Evolutionary conservation across 1,140 invertebrate genomes (phyloP).

Genomic region (Drosophila suzukii): DNA sequence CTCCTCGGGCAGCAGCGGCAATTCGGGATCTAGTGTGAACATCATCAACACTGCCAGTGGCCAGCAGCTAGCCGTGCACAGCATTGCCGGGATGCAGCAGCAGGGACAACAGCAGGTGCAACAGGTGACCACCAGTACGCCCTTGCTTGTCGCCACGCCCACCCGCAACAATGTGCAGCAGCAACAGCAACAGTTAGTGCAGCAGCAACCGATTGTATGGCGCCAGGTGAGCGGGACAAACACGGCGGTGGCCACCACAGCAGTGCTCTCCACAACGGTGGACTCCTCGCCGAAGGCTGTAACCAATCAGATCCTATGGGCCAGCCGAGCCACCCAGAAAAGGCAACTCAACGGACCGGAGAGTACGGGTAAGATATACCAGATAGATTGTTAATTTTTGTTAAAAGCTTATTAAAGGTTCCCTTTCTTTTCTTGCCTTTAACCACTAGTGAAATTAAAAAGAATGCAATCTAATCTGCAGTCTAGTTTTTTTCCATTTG

Average conservation of each 20-base stretch:
- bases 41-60: slow-evolving; percentile 79
- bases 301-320: slow-evolving; percentile 77
- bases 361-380: slow-evolving; percentile 67
- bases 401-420: no score
- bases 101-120: slow-evolving; percentile 48
- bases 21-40: slow-evolving; percentile 62
- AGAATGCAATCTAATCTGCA: no score
- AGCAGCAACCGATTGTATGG: slow-evolving; percentile 74
- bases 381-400: neutral
- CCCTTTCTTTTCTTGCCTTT: no score
- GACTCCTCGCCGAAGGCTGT: slow-evolving; percentile 62
- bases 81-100: slow-evolving; percentile 69
- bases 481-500: no score
- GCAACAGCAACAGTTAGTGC: slow-evolving; percentile 63
- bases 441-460: no score
- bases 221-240: slow-evolving; percentile 76
- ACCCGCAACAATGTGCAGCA: slow-evolving; percentile 66
- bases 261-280: slow-evolving; percentile 60
- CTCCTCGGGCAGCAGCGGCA: slow-evolving; percentile 21
- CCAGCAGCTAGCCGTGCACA: slow-evolving; percentile 79
- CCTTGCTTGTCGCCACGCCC: slow-evolving; percentile 68
- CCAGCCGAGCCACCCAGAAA: slow-evolving; percentile 71
- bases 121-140: slow-evolving; percentile 52
- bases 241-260: slow-evolving; percentile 70
- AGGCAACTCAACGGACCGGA: slow-evolving; percentile 78